phyloP scores from a whole-genome alignment of 1,140 invertebrate genomes.

The Ooceraea biroi region DNA sequence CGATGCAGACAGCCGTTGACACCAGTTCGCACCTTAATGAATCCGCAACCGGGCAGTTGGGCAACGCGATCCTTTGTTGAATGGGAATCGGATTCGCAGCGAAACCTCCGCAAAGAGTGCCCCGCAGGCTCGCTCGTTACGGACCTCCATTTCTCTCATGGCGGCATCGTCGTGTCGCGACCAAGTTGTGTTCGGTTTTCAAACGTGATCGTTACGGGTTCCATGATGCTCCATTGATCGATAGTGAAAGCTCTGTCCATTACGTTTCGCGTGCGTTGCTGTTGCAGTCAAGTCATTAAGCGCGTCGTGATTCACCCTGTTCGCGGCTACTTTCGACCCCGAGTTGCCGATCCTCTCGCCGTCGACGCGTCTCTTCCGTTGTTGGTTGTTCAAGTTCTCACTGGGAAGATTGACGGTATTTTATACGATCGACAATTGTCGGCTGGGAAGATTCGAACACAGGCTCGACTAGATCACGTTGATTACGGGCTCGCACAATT shows the following conservation, averaged over 20 bases:
- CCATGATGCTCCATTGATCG: slow-evolving; percentile 32
- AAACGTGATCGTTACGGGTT: slow-evolving; percentile 22
- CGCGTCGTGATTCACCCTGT: no score
- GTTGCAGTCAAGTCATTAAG: no score
- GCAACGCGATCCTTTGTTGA: slow-evolving; percentile 57
- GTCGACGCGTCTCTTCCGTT: not conserved
- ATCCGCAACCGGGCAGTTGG: slow-evolving; percentile 16
- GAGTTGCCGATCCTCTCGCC: no score
- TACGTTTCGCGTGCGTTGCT: slow-evolving; percentile 33
- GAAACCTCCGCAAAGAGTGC: slow-evolving; percentile 5
- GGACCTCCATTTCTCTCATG: no score
- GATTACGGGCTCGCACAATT: not conserved
- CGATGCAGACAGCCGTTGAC: slow-evolving; percentile 29
- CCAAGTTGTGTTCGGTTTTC: slow-evolving; percentile 8
- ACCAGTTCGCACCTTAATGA: slow-evolving; percentile 47
- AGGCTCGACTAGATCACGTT: not conserved
- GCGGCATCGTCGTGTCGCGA: no score
- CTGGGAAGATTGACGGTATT: no score
- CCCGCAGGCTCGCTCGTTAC: no score
- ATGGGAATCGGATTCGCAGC: slow-evolving; percentile 30
- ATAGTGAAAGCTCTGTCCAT: slow-evolving; percentile 48
- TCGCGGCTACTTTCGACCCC: no score
- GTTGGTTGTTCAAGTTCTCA: not conserved
- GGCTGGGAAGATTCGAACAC: not conserved
- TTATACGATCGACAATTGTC: no score